A percentile compares a stretch with the other conserved stretches of the same genome.
Conservation (phyloP, 2,888 invertebrate genomes). For the Epinotia demarniana region DNA sequence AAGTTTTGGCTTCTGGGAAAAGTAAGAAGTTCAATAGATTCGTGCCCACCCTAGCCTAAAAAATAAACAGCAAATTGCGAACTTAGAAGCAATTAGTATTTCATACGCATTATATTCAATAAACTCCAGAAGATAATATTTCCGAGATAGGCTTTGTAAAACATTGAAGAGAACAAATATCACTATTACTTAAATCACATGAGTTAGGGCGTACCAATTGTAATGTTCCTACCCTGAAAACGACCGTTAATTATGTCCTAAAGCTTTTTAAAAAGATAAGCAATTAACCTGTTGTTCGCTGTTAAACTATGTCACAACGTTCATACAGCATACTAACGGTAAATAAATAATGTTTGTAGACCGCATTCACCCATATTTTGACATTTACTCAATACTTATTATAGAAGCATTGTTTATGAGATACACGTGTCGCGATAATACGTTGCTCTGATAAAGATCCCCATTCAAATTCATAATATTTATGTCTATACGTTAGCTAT, state of each 20-base stretch:
- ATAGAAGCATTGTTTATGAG: neutral
- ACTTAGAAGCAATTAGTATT: neutral
- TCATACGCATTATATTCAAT: neutral
- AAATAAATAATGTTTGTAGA: conserved; percentile 3
- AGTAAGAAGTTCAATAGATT: neutral
- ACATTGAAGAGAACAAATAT: neutral
- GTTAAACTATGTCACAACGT: neutral
- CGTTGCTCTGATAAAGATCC: conserved; percentile 10
- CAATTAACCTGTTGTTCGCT: neutral
- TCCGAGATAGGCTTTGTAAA: neutral
- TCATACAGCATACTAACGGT: neutral
- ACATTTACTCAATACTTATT: neutral
- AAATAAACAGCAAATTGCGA: neutral
- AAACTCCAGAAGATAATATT: neutral
- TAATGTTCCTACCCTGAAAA: neutral
- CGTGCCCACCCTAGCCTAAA: neutral
- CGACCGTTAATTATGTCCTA: neutral
- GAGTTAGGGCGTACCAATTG: neutral
- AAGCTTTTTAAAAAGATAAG: neutral
- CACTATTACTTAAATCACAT: no score
- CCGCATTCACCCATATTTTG: neutral
- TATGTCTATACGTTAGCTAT: neutral
- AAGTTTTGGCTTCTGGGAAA: conserved; percentile 22
- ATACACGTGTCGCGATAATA: neutral
- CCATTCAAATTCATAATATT: conserved; percentile 28